Conservation (phyloP, 2,113 vertebrate species). For the Paracanthobrama guichenoti region DNA sequence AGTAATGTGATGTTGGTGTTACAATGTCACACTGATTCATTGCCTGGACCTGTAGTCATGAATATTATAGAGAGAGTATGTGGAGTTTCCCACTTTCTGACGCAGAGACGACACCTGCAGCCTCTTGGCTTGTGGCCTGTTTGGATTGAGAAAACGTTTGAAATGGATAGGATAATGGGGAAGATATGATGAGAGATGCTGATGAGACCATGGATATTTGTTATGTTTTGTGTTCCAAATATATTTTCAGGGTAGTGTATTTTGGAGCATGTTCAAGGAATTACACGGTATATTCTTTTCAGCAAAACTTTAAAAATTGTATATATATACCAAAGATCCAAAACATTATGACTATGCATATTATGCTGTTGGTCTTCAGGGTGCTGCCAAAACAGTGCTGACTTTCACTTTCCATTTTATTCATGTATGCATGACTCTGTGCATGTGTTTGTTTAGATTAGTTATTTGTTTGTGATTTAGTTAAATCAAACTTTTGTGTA, state of each 20-base stretch:
- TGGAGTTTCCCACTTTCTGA: neutral
- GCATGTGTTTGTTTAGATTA: too few species aligned
- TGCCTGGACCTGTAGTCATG: neutral
- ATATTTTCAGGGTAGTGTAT: neutral
- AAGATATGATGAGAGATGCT: neutral
- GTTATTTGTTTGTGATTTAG: too few species aligned
- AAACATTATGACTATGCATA: too few species aligned
- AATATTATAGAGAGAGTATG: slow-evolving; percentile 1
- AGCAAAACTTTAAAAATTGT: neutral
- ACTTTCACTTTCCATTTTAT: too few species aligned
- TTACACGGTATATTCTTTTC: neutral
- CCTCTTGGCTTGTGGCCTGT: neutral
- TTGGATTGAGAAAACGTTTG: neutral
- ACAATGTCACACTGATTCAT: slow-evolving; percentile 29
- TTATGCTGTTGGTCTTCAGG: too few species aligned
- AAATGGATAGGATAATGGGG: neutral
- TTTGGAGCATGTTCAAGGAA: neutral
- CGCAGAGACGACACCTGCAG: neutral
- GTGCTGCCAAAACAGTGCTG: too few species aligned
- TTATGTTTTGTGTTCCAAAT: neutral
- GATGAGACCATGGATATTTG: neutral
- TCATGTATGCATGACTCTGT: too few species aligned
- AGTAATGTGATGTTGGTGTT: slow-evolving; percentile 10
- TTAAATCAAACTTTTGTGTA: too few species aligned
- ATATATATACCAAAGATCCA: too few species aligned